These are phyloP conservation scores for Engystomops pustulosus DNA, from an alignment of 2,113 vertebrate species.

Conservation along the genomic window DNA sequence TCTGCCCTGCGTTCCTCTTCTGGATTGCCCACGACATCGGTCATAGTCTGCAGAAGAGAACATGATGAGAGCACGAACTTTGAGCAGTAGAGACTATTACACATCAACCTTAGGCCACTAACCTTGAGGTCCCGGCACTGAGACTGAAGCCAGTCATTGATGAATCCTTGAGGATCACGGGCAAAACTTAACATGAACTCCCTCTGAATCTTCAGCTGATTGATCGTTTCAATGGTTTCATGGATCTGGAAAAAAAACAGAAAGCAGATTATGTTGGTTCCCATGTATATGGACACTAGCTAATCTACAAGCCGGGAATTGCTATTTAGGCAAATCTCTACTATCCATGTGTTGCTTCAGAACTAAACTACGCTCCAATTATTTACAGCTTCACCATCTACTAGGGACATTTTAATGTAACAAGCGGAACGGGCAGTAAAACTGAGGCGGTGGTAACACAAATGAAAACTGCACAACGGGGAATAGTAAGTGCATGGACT, in stretches of 20 bases:
- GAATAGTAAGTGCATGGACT: background rate
- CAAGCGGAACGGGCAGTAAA: background rate
- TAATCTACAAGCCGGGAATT: background rate
- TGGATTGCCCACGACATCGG: constrained; percentile 95
- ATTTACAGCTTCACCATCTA: background rate
- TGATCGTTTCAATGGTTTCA: constrained; percentile 99
- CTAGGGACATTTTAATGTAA: background rate
- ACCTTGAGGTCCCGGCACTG: constrained; percentile 99
- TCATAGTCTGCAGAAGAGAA: constrained; percentile 85
- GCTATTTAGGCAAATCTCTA: background rate
- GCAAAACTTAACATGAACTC: constrained; percentile 99
- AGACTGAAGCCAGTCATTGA: constrained; percentile 99
- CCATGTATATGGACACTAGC: background rate
- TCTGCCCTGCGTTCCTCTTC: constrained; percentile 96
- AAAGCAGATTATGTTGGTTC: background rate
- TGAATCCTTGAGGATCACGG: constrained; percentile 98
- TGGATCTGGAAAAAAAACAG: constrained; percentile 82
- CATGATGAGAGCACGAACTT: constrained; percentile 42
- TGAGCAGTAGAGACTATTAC: background rate
- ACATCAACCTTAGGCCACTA: constrained; percentile 31
- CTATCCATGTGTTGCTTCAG: background rate
- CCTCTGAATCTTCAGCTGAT: constrained; percentile 98
- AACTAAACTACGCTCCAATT: background rate
- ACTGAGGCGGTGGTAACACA: background rate
- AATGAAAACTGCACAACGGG: background rate